Evolutionary conservation across 2,113 vertebrate species (phyloP).

Genomic region (Silurus meridionalis): DNA sequence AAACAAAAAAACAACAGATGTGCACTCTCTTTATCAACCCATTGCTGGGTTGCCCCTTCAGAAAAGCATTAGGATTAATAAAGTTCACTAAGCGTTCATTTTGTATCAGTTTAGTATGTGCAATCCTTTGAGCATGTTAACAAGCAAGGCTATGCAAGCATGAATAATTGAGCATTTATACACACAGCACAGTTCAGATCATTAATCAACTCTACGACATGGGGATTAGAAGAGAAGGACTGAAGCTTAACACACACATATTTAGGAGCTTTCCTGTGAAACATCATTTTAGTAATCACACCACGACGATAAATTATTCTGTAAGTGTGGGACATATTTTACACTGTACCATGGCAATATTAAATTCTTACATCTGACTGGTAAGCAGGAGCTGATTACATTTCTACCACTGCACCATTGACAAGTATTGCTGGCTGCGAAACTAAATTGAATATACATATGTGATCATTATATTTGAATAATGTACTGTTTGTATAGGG

Average conservation of each 20-base stretch:
- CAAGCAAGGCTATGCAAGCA: slow-evolving; percentile 24
- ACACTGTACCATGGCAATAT: too few relatives aligned
- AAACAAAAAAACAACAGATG: slow-evolving; percentile 41
- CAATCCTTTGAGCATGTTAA: slow-evolving; percentile 34
- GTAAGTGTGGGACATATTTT: neutral
- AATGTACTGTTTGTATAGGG: neutral
- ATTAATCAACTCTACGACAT: slow-evolving; percentile 21
- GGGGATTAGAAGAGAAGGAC: neutral
- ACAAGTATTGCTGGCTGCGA: neutral
- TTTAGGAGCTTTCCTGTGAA: neutral
- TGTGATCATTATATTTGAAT: neutral
- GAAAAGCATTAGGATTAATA: slow-evolving; percentile 44
- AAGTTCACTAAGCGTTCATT: slow-evolving; percentile 43
- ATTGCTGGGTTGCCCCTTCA: neutral
- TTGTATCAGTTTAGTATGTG: slow-evolving; percentile 16
- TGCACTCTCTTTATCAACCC: slow-evolving; percentile 1
- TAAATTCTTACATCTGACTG: neutral
- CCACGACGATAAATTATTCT: neutral
- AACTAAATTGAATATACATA: neutral
- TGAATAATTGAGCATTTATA: slow-evolving; percentile 39
- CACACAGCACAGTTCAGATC: slow-evolving; percentile 10
- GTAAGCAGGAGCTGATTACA: neutral
- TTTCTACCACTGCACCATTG: neutral
- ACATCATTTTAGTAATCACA: neutral
- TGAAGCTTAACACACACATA: neutral